phyloP scores from a whole-genome alignment of 2,888 invertebrate genomes.

The Protonemura montana region DNA sequence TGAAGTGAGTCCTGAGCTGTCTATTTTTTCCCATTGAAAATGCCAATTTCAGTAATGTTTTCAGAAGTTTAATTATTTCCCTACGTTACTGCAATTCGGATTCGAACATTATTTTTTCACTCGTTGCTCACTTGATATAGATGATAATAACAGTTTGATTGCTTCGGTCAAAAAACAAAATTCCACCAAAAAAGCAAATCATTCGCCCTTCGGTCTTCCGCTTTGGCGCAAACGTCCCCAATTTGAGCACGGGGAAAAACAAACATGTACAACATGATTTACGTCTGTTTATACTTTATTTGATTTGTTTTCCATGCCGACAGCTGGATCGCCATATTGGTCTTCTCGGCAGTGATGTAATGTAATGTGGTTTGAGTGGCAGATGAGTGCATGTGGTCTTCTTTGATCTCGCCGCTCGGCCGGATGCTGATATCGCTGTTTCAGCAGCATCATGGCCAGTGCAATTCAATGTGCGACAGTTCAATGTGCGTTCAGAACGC shows the following conservation, averaged over 20 bases:
- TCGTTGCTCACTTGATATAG: no score
- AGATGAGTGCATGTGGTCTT: slow-evolving; percentile 42
- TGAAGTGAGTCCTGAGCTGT: no score
- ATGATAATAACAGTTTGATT: no score
- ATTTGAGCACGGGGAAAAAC: neutral
- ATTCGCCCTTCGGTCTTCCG: neutral
- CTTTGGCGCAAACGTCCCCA: slow-evolving; percentile 8
- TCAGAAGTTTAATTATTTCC: no score
- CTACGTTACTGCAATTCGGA: no score
- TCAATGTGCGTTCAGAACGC: neutral
- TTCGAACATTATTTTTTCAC: no score
- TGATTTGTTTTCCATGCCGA: slow-evolving; percentile 37
- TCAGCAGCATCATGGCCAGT: neutral
- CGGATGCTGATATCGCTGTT: slow-evolving; percentile 25
- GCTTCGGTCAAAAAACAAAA: neutral
- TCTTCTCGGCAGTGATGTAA: slow-evolving; percentile 16
- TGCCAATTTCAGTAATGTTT: no score
- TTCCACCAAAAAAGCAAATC: neutral
- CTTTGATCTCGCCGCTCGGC: slow-evolving; percentile 37
- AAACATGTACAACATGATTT: slow-evolving; percentile 30
- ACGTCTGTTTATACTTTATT: slow-evolving; percentile 36
- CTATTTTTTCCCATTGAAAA: no score
- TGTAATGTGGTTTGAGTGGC: slow-evolving; percentile 37
- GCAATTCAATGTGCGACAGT: neutral
- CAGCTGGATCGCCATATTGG: slow-evolving; percentile 41